Evolutionary conservation across 2,113 vertebrate species (phyloP).

Genomic region (Alces alces): DNA sequence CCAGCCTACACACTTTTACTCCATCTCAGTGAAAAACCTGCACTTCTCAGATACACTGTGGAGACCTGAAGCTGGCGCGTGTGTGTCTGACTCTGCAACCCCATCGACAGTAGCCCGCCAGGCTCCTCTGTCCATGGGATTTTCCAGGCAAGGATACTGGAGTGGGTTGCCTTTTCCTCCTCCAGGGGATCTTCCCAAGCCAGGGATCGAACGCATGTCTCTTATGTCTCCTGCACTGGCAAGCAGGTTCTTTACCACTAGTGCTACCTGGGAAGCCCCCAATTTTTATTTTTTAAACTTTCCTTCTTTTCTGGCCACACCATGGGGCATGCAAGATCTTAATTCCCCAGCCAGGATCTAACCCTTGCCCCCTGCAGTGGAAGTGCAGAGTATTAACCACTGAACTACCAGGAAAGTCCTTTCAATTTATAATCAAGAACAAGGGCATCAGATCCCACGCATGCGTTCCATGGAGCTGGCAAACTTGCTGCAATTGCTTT

Average conservation of each 20-base stretch:
- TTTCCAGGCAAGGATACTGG: not conserved
- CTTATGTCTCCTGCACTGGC: not conserved
- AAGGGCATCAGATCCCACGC: accelerated
- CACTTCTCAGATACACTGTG: accelerated
- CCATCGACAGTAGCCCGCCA: not conserved
- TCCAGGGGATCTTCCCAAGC: not conserved
- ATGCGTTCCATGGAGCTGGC: accelerated
- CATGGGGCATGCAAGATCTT: not conserved
- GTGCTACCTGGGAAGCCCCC: not conserved
- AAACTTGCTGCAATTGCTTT: accelerated
- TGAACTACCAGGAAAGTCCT: not conserved
- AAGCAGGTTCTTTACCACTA: not conserved
- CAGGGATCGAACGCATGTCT: not conserved
- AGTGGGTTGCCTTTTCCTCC: not conserved
- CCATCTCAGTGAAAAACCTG: accelerated
- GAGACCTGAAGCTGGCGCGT: not conserved
- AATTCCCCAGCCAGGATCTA: not conserved
- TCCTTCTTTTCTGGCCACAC: not conserved
- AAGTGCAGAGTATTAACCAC: not conserved
- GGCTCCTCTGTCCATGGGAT: not conserved
- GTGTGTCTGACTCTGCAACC: not conserved
- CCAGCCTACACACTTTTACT: accelerated
- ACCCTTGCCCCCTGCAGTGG: not conserved
- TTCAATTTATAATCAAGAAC: accelerated
- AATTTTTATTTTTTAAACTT: not conserved